These are phyloP conservation scores for Melinopterus prodromus DNA, from an alignment of 2,888 invertebrate species.

Conservation along the genomic window DNA sequence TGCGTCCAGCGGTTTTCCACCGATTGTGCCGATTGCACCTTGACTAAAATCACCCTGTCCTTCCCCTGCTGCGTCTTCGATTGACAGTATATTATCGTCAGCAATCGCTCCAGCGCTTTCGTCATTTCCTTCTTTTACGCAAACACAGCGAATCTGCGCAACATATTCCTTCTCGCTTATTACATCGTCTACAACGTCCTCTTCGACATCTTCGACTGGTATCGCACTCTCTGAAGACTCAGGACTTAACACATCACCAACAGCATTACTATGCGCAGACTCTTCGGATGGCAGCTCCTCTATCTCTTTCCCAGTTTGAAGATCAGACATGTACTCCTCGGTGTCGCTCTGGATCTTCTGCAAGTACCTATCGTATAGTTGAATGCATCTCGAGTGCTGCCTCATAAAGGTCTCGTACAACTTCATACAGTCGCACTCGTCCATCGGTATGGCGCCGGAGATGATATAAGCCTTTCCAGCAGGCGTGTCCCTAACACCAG, in stretches of 20 bases:
- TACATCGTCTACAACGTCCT: not conserved
- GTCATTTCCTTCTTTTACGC: not conserved
- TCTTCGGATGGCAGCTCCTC: constrained; percentile 8
- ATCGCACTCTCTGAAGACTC: not conserved
- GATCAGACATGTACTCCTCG: constrained; percentile 44
- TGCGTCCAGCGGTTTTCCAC: not conserved
- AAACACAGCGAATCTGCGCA: not conserved
- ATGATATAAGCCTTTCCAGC: constrained; percentile 54
- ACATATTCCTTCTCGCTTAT: not conserved
- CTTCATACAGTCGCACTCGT: constrained; percentile 53
- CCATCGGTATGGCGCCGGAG: constrained; percentile 45
- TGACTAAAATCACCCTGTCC: not conserved
- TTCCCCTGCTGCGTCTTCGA: not conserved
- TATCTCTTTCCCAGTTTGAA: constrained; percentile 21
- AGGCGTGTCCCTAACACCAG: constrained; percentile 52
- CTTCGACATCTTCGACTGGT: not conserved
- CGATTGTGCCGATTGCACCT: not conserved
- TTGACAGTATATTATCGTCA: not conserved
- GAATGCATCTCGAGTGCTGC: constrained; percentile 51
- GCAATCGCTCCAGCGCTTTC: not conserved
- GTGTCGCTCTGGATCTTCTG: constrained; percentile 44
- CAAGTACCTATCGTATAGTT: constrained; percentile 45
- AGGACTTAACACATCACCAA: not conserved
- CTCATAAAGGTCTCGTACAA: constrained; percentile 49
- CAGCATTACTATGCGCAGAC: not conserved